Conservation (phyloP, 2,888 invertebrate species). For the Drosophila monieri region DNA sequence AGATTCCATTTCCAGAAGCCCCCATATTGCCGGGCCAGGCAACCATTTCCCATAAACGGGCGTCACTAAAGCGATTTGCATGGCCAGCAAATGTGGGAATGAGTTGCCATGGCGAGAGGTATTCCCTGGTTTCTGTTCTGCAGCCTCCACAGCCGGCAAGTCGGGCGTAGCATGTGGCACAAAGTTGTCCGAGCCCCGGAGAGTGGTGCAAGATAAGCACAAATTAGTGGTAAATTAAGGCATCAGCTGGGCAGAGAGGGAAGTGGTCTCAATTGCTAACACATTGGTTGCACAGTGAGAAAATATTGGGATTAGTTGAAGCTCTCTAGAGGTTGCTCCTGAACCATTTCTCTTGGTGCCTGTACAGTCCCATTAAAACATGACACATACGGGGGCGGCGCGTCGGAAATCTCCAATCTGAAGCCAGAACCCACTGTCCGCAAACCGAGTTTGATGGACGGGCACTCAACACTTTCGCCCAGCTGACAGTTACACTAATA, state of each 20-base stretch:
- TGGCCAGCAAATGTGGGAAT: constrained; percentile 22
- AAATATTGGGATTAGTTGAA: neutral
- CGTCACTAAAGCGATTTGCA: constrained; percentile 73
- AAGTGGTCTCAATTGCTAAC: constrained; percentile 45
- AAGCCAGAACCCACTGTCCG: constrained; percentile 30
- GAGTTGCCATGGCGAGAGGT: constrained; percentile 8
- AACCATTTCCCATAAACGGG: constrained; percentile 69
- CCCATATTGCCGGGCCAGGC: constrained; percentile 18
- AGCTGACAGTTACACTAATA: constrained; percentile 77
- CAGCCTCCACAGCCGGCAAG: constrained; percentile 23
- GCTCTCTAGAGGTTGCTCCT: neutral
- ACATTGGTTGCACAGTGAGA: constrained; percentile 8
- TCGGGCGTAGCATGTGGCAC: constrained; percentile 39
- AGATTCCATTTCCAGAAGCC: constrained; percentile 5
- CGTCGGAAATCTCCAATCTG: neutral
- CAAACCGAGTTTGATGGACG: constrained; percentile 72
- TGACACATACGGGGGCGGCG: constrained; percentile 11
- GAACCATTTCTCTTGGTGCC: constrained; percentile 22
- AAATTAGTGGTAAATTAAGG: constrained; percentile 80
- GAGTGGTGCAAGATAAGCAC: constrained; percentile 62
- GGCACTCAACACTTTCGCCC: constrained; percentile 74
- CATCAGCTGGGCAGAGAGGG: constrained; percentile 47
- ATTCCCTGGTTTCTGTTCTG: constrained; percentile 14
- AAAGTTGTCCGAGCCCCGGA: constrained; percentile 20
- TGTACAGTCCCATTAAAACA: constrained; percentile 29